phyloP scores from a whole-genome alignment of 2,888 invertebrate genomes.

The Yponomeuta sedellus region DNA sequence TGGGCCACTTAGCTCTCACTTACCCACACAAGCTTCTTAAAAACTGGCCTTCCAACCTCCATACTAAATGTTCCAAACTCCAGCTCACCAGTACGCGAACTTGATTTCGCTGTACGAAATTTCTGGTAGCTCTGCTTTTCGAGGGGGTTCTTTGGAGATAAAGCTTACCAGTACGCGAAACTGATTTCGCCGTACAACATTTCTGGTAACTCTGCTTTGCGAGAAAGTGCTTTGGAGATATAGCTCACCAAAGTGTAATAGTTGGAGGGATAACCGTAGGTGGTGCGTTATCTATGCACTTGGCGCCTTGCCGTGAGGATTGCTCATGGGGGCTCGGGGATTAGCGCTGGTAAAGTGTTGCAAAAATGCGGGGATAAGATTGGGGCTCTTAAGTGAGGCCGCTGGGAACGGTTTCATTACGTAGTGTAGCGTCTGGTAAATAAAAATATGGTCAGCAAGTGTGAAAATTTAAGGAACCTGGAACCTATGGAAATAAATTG shows the following conservation, averaged over 20 bases:
- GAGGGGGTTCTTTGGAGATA: neutral
- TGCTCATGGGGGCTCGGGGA: neutral
- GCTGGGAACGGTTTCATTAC: too few species aligned
- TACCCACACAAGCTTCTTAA: neutral
- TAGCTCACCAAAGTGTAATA: neutral
- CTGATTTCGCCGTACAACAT: neutral
- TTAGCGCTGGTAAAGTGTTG: slow-evolving; percentile 2
- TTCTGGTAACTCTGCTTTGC: neutral
- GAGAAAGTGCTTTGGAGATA: neutral
- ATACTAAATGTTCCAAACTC: neutral
- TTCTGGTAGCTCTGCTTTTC: neutral
- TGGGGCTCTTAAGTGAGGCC: neutral
- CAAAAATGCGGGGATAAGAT: slow-evolving; percentile 1
- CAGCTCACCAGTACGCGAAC: neutral
- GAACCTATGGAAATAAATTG: too few species aligned
- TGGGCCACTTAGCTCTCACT: neutral
- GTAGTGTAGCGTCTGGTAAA: too few species aligned
- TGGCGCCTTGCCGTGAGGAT: slow-evolving; percentile 8
- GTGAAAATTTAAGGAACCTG: too few species aligned
- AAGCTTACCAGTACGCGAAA: neutral
- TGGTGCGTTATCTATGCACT: slow-evolving; percentile 9
- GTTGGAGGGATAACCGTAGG: neutral
- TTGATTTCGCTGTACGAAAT: neutral
- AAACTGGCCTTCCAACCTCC: neutral
- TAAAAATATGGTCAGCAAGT: too few species aligned